A percentile compares a stretch with the other conserved stretches of the same genome.
phyloP scores from a whole-genome alignment of 2,888 invertebrate species.

The Meteorus colon region DNA sequence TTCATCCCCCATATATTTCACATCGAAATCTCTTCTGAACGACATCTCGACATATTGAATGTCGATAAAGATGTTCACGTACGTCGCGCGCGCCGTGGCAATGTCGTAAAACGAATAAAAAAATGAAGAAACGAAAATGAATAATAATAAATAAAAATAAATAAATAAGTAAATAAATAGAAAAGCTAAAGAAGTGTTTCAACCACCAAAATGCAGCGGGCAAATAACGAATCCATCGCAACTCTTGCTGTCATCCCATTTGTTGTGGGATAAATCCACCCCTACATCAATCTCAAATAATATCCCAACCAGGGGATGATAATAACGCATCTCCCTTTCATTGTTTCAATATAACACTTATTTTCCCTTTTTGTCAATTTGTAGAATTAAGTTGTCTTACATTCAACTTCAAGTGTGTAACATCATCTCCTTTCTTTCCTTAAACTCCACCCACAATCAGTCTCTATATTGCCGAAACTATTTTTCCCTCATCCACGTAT shows the following conservation, averaged over 20 bases:
- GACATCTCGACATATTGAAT: conserved; percentile 36
- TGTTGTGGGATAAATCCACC: background rate
- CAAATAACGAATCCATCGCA: background rate
- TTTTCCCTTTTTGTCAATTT: background rate
- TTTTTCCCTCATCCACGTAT: background rate
- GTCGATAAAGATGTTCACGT: conserved; percentile 34
- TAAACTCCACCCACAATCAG: conserved; percentile 7
- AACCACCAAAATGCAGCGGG: background rate
- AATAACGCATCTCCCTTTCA: background rate
- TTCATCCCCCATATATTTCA: conserved; percentile 2
- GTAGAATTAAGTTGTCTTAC: background rate
- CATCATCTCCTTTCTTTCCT: background rate
- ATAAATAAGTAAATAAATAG: conserved; percentile 1
- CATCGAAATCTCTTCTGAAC: conserved; percentile 14
- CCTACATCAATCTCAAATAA: background rate
- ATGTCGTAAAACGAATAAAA: conserved; percentile 22
- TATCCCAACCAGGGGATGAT: background rate
- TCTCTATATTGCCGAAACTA: background rate
- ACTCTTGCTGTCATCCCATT: background rate
- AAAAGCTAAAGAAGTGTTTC: background rate
- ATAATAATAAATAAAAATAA: background rate
- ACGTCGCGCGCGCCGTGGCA: background rate
- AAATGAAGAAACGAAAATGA: background rate
- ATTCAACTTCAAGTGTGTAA: background rate
- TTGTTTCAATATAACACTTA: background rate